These are phyloP conservation scores for Elegia similella DNA, from an alignment of 2,888 invertebrate species.

Conservation along the genomic window DNA sequence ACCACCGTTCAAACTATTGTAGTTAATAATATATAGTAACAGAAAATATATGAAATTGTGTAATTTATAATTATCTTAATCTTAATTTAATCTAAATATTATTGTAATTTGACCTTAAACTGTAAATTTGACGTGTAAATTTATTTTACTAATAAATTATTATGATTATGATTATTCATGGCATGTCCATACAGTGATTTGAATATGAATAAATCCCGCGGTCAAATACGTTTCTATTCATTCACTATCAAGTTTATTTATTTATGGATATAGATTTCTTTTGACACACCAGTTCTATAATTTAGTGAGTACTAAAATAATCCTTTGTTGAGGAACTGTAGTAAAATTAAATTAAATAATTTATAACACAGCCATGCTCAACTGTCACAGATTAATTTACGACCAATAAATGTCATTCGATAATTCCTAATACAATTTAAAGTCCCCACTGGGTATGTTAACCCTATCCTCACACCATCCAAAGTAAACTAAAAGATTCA, in stretches of 20 bases:
- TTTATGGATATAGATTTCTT: background rate
- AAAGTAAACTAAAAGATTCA: constrained; percentile 39
- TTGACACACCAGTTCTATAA: background rate
- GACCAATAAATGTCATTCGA: constrained; percentile 55
- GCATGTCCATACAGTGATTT: background rate
- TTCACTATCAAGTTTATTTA: background rate
- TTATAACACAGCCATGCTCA: constrained; percentile 14
- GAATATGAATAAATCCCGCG: background rate
- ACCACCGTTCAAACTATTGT: background rate
- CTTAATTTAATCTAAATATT: too few species aligned
- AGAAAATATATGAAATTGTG: too few species aligned
- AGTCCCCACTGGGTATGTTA: constrained; percentile 36
- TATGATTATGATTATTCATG: too few species aligned
- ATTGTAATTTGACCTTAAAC: too few species aligned
- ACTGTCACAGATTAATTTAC: constrained; percentile 56
- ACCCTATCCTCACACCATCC: constrained; percentile 38
- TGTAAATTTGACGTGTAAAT: too few species aligned
- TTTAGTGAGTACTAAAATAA: background rate
- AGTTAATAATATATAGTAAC: too few species aligned
- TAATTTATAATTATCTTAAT: too few species aligned
- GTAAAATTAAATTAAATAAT: constrained; percentile 14
- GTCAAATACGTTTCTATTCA: background rate
- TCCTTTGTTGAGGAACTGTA: background rate
- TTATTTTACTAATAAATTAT: too few species aligned
- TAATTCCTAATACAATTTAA: constrained; percentile 48